Evolutionary conservation across 2,888 invertebrate genomes (phyloP).

Genomic region (Machimus atricapillus): DNA sequence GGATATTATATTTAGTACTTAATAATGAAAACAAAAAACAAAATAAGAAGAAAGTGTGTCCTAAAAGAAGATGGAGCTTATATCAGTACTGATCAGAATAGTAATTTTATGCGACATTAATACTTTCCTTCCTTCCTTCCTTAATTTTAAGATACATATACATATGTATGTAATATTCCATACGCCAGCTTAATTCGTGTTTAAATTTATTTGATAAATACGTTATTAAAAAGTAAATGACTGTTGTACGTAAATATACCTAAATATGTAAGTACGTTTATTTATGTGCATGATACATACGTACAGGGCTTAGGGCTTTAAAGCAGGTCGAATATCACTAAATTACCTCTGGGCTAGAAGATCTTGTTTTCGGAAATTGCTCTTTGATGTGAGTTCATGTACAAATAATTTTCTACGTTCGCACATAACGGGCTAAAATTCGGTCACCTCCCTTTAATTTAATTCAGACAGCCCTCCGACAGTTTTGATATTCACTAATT

Average conservation of each 20-base stretch:
- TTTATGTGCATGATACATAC: background rate
- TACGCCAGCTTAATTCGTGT: background rate
- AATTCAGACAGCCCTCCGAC: background rate
- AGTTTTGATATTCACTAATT: background rate
- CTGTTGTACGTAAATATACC: background rate
- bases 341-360: background rate
- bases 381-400: constrained; percentile 17
- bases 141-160: background rate
- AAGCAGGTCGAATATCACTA: background rate
- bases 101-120: background rate
- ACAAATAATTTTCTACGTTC: constrained; percentile 12
- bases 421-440: background rate
- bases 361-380: constrained; percentile 10
- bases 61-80: background rate
- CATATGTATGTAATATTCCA: too few species aligned
- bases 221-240: background rate
- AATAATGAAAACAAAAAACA: background rate
- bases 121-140: background rate
- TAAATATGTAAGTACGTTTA: background rate
- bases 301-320: background rate
- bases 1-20: background rate
- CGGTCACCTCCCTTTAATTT: constrained; percentile 19
- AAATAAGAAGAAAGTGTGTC: background rate
- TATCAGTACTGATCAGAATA: background rate
- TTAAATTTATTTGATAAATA: background rate